Evolutionary conservation across 2,797 vertebrate genomes (phyloP).

Genomic region (Varecia variegata): DNA sequence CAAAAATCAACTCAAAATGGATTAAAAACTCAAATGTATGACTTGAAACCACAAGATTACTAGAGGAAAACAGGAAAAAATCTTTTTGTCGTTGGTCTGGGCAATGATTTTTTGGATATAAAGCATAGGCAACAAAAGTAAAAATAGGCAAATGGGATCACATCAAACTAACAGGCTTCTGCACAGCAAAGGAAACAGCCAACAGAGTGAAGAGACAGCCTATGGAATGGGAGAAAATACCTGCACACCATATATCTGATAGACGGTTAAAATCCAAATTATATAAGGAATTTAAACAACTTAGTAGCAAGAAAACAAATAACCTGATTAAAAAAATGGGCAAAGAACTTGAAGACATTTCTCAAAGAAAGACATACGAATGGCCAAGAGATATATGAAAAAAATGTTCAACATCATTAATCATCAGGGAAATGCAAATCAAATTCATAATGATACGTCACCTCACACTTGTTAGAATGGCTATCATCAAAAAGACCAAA

Average conservation of each 20-base stretch:
- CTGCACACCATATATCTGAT: neutral
- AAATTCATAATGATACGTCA: neutral
- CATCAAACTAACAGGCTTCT: neutral
- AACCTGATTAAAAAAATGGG: neutral
- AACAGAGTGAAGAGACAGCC: neutral
- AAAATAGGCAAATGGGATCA: neutral
- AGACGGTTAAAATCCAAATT: neutral
- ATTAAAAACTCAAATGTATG: neutral
- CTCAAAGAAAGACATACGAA: neutral
- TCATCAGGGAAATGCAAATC: neutral
- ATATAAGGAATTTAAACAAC: neutral
- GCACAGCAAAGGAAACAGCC: neutral
- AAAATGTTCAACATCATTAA: neutral
- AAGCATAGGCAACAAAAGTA: neutral
- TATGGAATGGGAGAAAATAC: neutral
- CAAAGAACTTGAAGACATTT: neutral
- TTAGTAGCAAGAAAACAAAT: neutral
- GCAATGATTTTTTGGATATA: neutral
- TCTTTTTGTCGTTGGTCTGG: neutral
- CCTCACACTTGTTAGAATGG: neutral
- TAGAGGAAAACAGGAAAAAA: neutral
- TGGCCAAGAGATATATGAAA: neutral
- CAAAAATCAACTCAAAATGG: neutral
- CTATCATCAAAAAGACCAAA: neutral
- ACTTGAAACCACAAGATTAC: neutral